Evolutionary conservation across 2,113 vertebrate species (phyloP).

Genomic region (Neodontobutis hainanensis): DNA sequence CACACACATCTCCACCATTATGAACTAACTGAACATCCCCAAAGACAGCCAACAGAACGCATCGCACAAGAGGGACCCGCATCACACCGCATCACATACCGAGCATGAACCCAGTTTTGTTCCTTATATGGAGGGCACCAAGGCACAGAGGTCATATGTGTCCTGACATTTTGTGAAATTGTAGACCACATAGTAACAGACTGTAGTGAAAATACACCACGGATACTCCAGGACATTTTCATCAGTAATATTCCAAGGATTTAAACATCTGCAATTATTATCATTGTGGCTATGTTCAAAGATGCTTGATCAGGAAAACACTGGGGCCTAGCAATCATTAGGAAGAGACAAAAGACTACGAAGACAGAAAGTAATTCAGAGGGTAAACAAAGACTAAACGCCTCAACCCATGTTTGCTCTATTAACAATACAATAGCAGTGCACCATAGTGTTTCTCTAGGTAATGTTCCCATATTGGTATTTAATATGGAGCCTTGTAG

Average conservation of each 20-base stretch:
- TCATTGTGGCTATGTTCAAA: neutral
- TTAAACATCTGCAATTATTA: slow-evolving; percentile 9
- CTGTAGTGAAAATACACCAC: too few relatives aligned
- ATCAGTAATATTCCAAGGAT: neutral
- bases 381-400: slow-evolving; percentile 54
- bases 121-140: neutral
- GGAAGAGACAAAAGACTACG: slow-evolving; percentile 12
- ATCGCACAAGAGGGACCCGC: neutral
- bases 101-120: neutral
- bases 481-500: neutral
- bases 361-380: slow-evolving; percentile 27
- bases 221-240: too few relatives aligned
- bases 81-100: neutral
- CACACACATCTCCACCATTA: neutral
- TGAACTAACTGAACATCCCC: neutral
- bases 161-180: neutral
- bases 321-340: slow-evolving; percentile 1
- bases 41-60: neutral
- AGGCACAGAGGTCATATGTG: neutral
- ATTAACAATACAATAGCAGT: slow-evolving; percentile 26
- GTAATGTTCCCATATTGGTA: neutral
- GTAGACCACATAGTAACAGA: too few relatives aligned
- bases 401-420: slow-evolving; percentile 31
- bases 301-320: slow-evolving; percentile 7
- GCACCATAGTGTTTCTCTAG: slow-evolving; percentile 8